phyloP scores from a whole-genome alignment of 2,113 vertebrate genomes.

The Meriones unguiculatus region DNA sequence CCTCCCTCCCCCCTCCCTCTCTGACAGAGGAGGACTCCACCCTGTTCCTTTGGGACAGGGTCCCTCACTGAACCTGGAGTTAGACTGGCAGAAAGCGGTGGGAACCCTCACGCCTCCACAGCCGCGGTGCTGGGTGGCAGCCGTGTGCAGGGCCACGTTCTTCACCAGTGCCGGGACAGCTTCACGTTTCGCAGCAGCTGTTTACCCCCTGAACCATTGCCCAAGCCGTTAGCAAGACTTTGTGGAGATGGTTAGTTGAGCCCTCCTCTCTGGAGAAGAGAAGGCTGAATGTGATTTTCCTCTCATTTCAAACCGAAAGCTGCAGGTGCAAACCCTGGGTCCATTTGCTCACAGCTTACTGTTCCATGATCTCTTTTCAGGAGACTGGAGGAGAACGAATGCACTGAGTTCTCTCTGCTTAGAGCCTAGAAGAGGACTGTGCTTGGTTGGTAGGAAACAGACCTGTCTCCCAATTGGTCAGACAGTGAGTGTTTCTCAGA shows the following conservation, averaged over 20 bases:
- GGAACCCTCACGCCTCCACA: neutral
- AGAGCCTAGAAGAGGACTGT: neutral
- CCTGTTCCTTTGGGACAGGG: neutral
- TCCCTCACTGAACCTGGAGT: neutral
- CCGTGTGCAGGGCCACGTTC: neutral
- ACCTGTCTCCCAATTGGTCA: neutral
- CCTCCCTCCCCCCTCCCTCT: neutral
- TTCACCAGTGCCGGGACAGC: neutral
- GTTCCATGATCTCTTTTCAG: neutral
- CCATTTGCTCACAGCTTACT: neutral
- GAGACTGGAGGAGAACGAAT: neutral
- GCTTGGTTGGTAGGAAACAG: neutral
- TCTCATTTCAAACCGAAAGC: neutral
- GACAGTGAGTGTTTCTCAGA: neutral
- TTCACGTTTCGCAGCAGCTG: no score
- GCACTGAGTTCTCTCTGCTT: neutral
- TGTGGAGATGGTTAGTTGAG: slow-evolving; percentile 15
- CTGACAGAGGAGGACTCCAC: neutral
- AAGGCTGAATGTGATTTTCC: neutral
- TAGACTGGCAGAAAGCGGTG: neutral
- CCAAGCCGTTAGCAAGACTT: neutral
- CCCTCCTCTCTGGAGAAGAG: neutral
- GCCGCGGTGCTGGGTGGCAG: neutral
- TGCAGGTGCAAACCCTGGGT: neutral
- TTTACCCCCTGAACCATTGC: neutral